Conservation (phyloP, 2,797 vertebrate genomes). For the Scomberomorus guttatus region DNA sequence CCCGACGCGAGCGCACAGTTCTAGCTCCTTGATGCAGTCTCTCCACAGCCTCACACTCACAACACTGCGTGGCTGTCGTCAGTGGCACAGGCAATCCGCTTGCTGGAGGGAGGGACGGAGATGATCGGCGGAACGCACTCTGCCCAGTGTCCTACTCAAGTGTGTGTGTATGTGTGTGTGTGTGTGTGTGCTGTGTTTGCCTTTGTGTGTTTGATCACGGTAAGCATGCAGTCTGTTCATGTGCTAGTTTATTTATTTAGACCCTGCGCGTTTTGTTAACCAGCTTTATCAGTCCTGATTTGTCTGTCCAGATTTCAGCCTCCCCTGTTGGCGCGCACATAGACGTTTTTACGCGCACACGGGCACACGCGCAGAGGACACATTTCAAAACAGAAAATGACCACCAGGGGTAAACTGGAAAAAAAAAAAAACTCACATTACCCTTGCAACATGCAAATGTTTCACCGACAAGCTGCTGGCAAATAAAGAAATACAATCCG, state of each 20-base stretch:
- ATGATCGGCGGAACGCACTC: slow-evolving; percentile 65
- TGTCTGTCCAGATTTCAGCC: slow-evolving; percentile 15
- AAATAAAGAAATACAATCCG: slow-evolving; percentile 48
- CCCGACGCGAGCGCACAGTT: slow-evolving; percentile 54
- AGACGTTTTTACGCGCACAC: slow-evolving; percentile 20
- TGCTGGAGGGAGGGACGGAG: slow-evolving; percentile 67
- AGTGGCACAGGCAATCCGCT: slow-evolving; percentile 65
- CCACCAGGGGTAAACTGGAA: neutral
- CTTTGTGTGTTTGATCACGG: slow-evolving; percentile 3
- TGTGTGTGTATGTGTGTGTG: slow-evolving; percentile 19
- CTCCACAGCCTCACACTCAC: slow-evolving; percentile 52
- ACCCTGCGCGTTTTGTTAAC: slow-evolving; percentile 15
- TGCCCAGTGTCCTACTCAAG: slow-evolving; percentile 63
- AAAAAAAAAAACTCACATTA: neutral
- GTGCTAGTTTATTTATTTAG: slow-evolving; percentile 18
- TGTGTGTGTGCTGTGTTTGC: neutral
- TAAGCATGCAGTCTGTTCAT: slow-evolving; percentile 11
- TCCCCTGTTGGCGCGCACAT: neutral
- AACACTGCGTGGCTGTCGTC: slow-evolving; percentile 69
- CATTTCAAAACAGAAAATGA: neutral
- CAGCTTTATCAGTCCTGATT: slow-evolving; percentile 30
- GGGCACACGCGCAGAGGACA: neutral
- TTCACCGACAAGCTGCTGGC: slow-evolving; percentile 16
- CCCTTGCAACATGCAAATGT: slow-evolving; percentile 8
- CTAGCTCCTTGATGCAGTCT: slow-evolving; percentile 61